Conservation (phyloP, 2,113 vertebrate genomes). For the Sylvietta virens region DNA sequence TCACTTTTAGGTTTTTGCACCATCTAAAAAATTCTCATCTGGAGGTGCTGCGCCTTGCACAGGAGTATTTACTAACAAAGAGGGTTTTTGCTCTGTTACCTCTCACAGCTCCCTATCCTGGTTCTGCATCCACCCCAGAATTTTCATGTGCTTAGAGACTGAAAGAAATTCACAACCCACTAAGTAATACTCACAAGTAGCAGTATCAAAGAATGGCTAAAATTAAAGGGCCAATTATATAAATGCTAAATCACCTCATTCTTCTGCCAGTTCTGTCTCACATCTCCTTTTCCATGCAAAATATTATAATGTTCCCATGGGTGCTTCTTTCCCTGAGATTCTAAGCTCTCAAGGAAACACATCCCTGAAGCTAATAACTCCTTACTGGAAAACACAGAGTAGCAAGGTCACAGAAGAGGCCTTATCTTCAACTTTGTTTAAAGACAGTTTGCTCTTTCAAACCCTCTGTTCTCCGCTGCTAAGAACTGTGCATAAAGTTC, state of each 20-base stretch:
- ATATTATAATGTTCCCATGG: not conserved
- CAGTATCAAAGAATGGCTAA: not conserved
- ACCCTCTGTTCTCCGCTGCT: not conserved
- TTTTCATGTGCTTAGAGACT: not conserved
- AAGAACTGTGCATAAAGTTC: not conserved
- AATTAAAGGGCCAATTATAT: not conserved
- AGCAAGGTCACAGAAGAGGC: not conserved
- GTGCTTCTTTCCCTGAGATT: not conserved
- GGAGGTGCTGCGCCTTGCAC: not conserved
- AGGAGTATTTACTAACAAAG: not conserved
- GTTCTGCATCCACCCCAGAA: not conserved
- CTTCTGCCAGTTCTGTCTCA: not conserved
- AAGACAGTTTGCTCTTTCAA: not conserved
- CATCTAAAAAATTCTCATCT: not conserved
- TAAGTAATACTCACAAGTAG: not conserved
- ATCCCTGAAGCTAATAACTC: not conserved
- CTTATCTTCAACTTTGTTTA: constrained; percentile 2
- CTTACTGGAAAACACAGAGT: not conserved
- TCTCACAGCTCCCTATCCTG: not conserved
- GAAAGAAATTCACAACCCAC: not conserved
- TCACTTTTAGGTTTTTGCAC: not conserved
- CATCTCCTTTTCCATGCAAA: not conserved
- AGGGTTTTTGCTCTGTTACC: not conserved
- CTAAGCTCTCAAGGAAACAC: not conserved
- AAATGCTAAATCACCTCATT: not conserved